These are phyloP conservation scores for Brenthis hecate DNA, from an alignment of 2,888 invertebrate species.

Conservation along the genomic window DNA sequence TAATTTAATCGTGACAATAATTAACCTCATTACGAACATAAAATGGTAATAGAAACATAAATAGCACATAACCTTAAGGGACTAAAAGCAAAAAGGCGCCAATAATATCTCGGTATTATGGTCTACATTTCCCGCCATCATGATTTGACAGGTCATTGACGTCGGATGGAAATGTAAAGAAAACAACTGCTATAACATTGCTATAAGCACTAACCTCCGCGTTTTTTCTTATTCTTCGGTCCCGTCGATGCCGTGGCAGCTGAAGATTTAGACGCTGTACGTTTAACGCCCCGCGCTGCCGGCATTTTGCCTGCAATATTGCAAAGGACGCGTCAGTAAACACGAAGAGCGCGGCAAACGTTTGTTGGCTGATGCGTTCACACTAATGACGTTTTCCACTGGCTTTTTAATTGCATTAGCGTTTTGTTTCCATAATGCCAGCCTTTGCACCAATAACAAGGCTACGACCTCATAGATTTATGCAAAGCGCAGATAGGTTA, in stretches of 20 bases:
- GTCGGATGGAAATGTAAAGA: conserved; percentile 72
- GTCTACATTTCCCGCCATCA: conserved; percentile 77
- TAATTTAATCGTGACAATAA: conserved; percentile 29
- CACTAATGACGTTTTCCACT: conserved; percentile 69
- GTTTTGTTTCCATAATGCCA: conserved; percentile 60
- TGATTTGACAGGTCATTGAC: conserved; percentile 81
- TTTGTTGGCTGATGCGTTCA: conserved; percentile 54
- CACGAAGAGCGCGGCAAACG: conserved; percentile 71
- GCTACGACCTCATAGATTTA: conserved; percentile 72
- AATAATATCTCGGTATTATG: conserved; percentile 45
- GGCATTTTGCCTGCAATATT: conserved; percentile 80
- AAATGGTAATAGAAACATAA: conserved; percentile 36
- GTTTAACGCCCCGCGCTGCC: conserved; percentile 78
- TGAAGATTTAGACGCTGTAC: conserved; percentile 73
- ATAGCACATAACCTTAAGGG: conserved; percentile 33
- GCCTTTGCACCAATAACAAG: conserved; percentile 67
- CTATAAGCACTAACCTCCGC: conserved; percentile 65
- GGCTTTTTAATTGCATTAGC: conserved; percentile 70
- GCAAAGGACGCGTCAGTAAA: conserved; percentile 76
- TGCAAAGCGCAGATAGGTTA: conserved; percentile 76
- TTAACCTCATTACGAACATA: conserved; percentile 32
- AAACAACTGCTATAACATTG: conserved; percentile 67
- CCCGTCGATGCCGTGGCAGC: conserved; percentile 60
- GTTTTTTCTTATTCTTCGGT: conserved; percentile 79
- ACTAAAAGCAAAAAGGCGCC: conserved; percentile 46